Percentiles rank a stretch among this genome's conserved stretches.
These are phyloP conservation scores for Emydoidea blandingii DNA, from an alignment of 2,797 vertebrate species.

Conservation along the genomic window DNA sequence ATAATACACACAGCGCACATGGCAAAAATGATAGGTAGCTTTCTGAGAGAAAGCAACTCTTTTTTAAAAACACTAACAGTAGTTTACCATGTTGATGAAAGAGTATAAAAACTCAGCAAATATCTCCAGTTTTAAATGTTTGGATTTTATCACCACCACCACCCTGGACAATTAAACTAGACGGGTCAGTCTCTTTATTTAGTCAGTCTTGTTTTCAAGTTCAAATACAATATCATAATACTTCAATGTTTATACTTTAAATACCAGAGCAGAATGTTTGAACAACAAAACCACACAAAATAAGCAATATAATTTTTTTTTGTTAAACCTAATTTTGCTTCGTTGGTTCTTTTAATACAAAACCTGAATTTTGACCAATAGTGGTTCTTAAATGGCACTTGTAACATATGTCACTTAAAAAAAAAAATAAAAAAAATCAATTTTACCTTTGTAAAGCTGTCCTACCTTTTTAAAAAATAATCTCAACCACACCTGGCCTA, in stretches of 20 bases:
- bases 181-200: background rate
- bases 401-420: too few species aligned
- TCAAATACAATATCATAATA: background rate
- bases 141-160: rapidly evolving
- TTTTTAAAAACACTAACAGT: background rate
- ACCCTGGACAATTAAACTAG: background rate
- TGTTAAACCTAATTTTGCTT: background rate
- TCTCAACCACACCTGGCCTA: rapidly evolving
- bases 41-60: background rate
- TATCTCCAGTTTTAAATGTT: rapidly evolving
- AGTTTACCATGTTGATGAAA: background rate
- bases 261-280: background rate
- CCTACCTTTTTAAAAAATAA: rapidly evolving
- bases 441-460: too few species aligned
- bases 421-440: too few species aligned
- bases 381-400: background rate
- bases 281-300: background rate
- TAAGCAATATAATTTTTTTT: background rate
- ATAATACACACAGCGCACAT: background rate
- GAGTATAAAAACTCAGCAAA: too few species aligned
- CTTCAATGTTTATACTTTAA: background rate
- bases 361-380: background rate
- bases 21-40: background rate
- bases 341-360: background rate
- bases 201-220: background rate